Percentiles rank a stretch among this genome's conserved stretches.
Evolutionary conservation across 2,888 invertebrate genomes (phyloP).

Genomic region (Tridacna gigas): DNA sequence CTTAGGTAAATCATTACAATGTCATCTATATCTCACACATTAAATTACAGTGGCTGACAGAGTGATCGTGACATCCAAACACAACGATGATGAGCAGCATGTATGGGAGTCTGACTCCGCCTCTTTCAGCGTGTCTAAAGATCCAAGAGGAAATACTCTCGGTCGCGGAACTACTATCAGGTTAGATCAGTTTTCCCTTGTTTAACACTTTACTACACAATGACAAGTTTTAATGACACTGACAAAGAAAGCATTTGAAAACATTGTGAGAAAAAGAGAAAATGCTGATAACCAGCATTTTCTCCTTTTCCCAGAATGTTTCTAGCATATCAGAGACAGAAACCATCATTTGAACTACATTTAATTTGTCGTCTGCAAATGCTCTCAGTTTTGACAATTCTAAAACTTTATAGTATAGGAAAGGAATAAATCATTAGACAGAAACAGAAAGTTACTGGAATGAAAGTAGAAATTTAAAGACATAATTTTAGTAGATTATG

Average conservation of each 20-base stretch:
- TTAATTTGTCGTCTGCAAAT: too few species aligned
- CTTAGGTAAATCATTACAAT: too few species aligned
- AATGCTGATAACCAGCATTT: not conserved
- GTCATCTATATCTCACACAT: too few species aligned
- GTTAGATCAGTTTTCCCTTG: constrained; percentile 82
- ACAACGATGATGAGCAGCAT: constrained; percentile 94
- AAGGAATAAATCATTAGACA: too few species aligned
- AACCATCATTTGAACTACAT: too few species aligned
- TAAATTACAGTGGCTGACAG: constrained; percentile 92
- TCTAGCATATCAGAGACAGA: not conserved
- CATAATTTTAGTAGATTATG: too few species aligned
- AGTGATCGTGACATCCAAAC: constrained; percentile 97
- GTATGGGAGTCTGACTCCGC: constrained; percentile 99
- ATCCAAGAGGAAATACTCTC: constrained; percentile 96
- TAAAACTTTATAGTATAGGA: too few species aligned
- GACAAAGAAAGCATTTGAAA: not conserved
- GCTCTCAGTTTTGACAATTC: too few species aligned
- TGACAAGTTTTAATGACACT: too few species aligned
- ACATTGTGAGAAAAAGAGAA: not conserved
- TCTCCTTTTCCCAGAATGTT: not conserved
- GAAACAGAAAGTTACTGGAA: too few species aligned
- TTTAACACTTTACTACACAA: not conserved
- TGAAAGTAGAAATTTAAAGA: too few species aligned
- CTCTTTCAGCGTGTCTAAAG: constrained; percentile 94
- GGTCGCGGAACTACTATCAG: constrained; percentile 95